phyloP scores from a whole-genome alignment of 2,888 invertebrate species.

The Rhagonycha lutea region DNA sequence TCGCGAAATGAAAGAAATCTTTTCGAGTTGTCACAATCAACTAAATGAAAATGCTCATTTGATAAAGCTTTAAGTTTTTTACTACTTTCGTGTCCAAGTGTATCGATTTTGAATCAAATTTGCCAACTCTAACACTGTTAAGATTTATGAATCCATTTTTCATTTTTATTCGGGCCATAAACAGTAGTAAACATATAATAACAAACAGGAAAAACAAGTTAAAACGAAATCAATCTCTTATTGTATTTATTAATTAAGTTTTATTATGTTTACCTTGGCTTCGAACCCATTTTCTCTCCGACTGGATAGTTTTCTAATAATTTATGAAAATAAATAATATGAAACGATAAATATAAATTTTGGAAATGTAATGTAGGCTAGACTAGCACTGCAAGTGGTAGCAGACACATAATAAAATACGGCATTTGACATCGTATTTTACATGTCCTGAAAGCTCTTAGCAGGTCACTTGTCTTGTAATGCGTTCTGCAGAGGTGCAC shows the following conservation, averaged over 20 bases:
- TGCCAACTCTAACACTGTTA: not conserved
- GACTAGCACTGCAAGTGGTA: conserved; percentile 7
- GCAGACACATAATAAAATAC: conserved; percentile 11
- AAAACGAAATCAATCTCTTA: not conserved
- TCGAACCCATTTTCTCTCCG: not conserved
- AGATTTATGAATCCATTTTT: conserved; percentile 5
- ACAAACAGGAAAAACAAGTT: conserved; percentile 4
- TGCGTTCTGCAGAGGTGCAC: conserved; percentile 31
- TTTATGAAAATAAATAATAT: not conserved
- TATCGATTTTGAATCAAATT: not conserved
- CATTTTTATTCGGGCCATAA: conserved; percentile 13
- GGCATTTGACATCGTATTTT: conserved; percentile 35
- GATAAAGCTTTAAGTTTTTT: not conserved
- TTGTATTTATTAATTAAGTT: not conserved
- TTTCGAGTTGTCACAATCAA: not conserved
- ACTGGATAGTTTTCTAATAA: not conserved
- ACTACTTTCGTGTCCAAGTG: not conserved
- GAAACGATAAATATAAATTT: conserved; percentile 1
- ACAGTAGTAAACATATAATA: conserved; percentile 7
- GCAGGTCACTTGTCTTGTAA: conserved; percentile 35
- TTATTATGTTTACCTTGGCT: not conserved
- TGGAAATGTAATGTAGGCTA: conserved; percentile 13
- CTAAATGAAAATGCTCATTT: not conserved
- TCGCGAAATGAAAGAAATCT: not conserved
- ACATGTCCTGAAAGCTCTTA: conserved; percentile 37